Conservation (phyloP, 2,888 invertebrate species). For the Diarsia dahlii region DNA sequence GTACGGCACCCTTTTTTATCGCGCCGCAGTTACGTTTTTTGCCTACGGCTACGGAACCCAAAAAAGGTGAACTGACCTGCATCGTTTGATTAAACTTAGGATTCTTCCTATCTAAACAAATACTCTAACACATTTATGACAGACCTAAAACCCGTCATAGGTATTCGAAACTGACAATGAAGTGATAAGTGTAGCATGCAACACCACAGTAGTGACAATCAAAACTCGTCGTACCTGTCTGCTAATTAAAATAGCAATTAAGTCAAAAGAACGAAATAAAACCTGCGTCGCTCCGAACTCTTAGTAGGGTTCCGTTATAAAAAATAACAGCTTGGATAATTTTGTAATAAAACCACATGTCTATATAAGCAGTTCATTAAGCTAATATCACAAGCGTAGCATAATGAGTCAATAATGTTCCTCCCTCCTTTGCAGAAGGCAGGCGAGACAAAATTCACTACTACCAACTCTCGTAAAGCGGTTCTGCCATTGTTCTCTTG, state of each 20-base stretch:
- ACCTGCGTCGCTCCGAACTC: background rate
- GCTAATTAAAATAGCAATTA: conserved; percentile 48
- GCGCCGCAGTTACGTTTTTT: too few species aligned
- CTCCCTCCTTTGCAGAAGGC: too few species aligned
- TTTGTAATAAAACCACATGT: background rate
- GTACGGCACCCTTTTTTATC: background rate
- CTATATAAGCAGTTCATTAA: too few species aligned
- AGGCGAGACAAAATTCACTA: too few species aligned
- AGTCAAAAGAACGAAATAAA: conserved; percentile 5
- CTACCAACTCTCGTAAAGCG: background rate
- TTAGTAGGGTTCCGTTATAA: conserved; percentile 10
- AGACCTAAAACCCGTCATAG: background rate
- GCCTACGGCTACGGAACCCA: too few species aligned
- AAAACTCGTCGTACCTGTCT: conserved; percentile 8
- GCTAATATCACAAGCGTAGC: too few species aligned
- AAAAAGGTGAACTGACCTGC: background rate
- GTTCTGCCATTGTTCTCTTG: background rate
- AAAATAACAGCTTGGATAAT: background rate
- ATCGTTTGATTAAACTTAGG: background rate
- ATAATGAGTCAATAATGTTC: too few species aligned
- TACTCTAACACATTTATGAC: background rate
- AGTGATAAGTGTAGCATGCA: conserved; percentile 19
- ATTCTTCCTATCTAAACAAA: background rate
- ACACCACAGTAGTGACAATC: conserved; percentile 25
- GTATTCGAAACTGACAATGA: background rate